These are phyloP conservation scores for Phaethornis superciliosus DNA, from an alignment of 2,113 vertebrate genomes.

Conservation along the genomic window DNA sequence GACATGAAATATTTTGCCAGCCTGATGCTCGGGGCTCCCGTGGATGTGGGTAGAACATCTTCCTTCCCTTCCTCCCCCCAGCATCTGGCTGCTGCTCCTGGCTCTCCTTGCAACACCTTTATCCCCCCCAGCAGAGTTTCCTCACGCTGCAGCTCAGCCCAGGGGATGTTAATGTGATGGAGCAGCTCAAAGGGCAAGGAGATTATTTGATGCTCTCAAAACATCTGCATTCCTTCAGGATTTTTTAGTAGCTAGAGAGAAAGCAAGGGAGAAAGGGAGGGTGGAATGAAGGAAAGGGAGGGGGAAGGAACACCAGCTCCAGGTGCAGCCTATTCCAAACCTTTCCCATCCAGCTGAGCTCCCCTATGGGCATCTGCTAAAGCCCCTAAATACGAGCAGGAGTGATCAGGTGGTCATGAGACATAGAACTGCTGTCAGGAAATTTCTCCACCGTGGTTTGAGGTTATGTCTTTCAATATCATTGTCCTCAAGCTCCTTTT, in stretches of 20 bases:
- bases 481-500: conserved; percentile 42
- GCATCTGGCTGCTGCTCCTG: neutral
- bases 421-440: neutral
- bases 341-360: neutral
- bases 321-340: neutral
- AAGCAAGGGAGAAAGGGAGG: too few species aligned
- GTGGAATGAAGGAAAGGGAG: neutral
- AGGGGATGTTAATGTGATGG: neutral
- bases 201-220: neutral
- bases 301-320: neutral
- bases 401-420: conserved; percentile 38
- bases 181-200: neutral
- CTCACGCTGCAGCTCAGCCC: neutral
- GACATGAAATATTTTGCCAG: neutral
- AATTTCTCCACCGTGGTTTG: conserved; percentile 49
- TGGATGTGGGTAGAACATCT: neutral
- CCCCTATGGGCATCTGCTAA: neutral
- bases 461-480: conserved; percentile 56
- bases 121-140: neutral
- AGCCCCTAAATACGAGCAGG: neutral
- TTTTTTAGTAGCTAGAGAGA: neutral
- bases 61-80: neutral
- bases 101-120: neutral
- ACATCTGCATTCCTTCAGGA: neutral
- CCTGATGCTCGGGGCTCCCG: fast-evolving